Base-by-base conservation (phyloP, 1,140 invertebrate species). In the Drosophila navojoa region DNA sequence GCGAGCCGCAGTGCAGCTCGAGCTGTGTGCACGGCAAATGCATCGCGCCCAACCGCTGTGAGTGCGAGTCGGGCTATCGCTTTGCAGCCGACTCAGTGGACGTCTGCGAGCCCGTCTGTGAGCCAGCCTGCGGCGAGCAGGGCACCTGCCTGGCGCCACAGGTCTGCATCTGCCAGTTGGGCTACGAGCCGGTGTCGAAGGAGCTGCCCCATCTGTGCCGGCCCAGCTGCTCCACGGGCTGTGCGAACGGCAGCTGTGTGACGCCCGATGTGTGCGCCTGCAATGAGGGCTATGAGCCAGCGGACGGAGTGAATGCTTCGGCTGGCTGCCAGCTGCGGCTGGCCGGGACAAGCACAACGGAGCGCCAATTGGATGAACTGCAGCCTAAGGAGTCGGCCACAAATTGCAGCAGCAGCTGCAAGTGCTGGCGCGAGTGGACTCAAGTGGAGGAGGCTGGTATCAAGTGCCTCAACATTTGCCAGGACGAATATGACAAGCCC, bases 31-130 rank as follows among this genome's bases (percentile, higher is more conserved):
- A 93, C 35, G 93, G 93, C 1, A 78, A 87, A 0, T 94, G 94
- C 69, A 79, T 91, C 10, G 90, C 77, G 0, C 93, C 93, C 1
- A 75, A 86, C 4, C 63, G 85, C 0, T 95, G 96, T 80, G 90
- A 92, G 2, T 96, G 96, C 79, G 93, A 93, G 49, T 76, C 92
- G 3, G 95, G 95, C 0, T 96, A 77, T 61, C 44, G 54, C 1
- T 79, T 80, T 1, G 35, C 22, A 3, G 3, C 38, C 1, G 47
- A 57, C 16, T 77, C 76, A 0, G 42, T 40, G 5, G 42, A 81
- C 6, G 9, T 77, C n/a, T 94, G 93, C 68, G 71, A 82, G 64
- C 92, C 93, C 3, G 53, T 89, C 13, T 94, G 93, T 68, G 70
- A 85, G 5, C 70, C 79, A 0, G 62, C 54, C 2, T 93, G 93